Evolutionary conservation across 2,113 vertebrate species (phyloP), one percentile per base, ranked within the genome.

Genomic region (Heteronetta atricapilla): DNA sequence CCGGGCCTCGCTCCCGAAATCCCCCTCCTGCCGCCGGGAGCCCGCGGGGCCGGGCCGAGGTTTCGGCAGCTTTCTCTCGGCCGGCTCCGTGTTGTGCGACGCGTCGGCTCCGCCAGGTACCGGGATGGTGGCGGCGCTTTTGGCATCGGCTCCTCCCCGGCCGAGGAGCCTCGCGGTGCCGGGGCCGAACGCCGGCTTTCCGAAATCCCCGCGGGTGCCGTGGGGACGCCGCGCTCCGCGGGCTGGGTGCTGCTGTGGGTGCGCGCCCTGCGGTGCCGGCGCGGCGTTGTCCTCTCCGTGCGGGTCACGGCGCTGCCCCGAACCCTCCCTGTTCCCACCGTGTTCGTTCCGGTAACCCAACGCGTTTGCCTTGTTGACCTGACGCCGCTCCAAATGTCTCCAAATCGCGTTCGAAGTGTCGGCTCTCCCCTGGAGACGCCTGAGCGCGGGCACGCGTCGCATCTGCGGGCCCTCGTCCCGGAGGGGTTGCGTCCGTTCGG

Each of bases 401-500:
- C 1, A 1, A 21, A 9, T 64, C 11, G 50, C 3, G 7, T 10
- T 1, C 4, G 76, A 33, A 50, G n/a, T 8, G 11, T n/a, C 20
- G 2, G 3, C 33, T 67, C 17, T 55, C 36, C 33, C 52, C 26
- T 11, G 5, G 21, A 23, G 46, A 13, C 44, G 8, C 23, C 13
- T 33, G 13, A 31, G 38, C 38, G 26, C 17, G 21, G 15, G 40
- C 40, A 31, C 38, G 12, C 13, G 7, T 44, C 33, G 40, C 20
- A 21, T 52, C 48, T 18, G n/a, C 23, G 8, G 58, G 11, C 26
- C 34, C 55, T 55, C 13, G 0, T 73, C 53, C 60, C 28, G 5
- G 12, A 2, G 16, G 53, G 76, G 31, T 26, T 60, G 44, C 4
- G n/a, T 63, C n/a, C 80, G 18, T 34, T 70, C 16, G 23, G 22